phyloP scores from a whole-genome alignment of 2,888 invertebrate genomes.

The Poecilobothrus nobilitatus region DNA sequence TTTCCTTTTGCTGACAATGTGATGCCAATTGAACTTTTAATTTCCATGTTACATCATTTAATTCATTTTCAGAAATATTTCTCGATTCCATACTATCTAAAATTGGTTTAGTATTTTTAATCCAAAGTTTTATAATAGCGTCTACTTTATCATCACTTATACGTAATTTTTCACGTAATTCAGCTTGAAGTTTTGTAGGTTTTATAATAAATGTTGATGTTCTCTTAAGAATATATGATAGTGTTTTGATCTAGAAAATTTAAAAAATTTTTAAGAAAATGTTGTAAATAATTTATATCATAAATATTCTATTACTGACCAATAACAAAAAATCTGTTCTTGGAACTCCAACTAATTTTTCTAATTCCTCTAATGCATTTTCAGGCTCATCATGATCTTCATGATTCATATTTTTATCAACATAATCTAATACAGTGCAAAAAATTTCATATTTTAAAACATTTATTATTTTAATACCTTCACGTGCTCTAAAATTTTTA shows the following conservation, averaged over 20 bases:
- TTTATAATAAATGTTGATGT: slow-evolving; percentile 48
- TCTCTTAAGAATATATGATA: slow-evolving; percentile 46
- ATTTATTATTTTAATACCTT: slow-evolving; percentile 43
- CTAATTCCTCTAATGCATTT: slow-evolving; percentile 40
- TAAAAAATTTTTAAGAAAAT: not conserved
- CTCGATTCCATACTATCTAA: slow-evolving; percentile 45
- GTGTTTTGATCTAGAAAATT: slow-evolving; percentile 41
- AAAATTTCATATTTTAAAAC: slow-evolving; percentile 39
- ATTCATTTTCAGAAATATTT: slow-evolving; percentile 41
- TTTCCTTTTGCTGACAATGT: slow-evolving; percentile 44
- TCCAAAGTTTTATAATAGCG: slow-evolving; percentile 49
- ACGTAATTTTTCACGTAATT: slow-evolving; percentile 45
- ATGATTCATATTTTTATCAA: slow-evolving; percentile 41
- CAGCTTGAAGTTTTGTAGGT: slow-evolving; percentile 47
- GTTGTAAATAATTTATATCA: not conserved
- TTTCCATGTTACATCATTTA: slow-evolving; percentile 50
- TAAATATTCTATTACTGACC: not conserved
- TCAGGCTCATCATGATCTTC: slow-evolving; percentile 33
- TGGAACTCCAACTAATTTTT: slow-evolving; percentile 39
- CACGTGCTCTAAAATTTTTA: slow-evolving; percentile 34
- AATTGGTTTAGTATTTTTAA: slow-evolving; percentile 46
- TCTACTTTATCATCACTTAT: slow-evolving; percentile 49
- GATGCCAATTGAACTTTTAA: slow-evolving; percentile 48
- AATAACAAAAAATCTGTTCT: slow-evolving; percentile 36
- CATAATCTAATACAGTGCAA: slow-evolving; percentile 39